phyloP scores from a whole-genome alignment of 2,797 vertebrate genomes.

The Perodicticus potto region DNA sequence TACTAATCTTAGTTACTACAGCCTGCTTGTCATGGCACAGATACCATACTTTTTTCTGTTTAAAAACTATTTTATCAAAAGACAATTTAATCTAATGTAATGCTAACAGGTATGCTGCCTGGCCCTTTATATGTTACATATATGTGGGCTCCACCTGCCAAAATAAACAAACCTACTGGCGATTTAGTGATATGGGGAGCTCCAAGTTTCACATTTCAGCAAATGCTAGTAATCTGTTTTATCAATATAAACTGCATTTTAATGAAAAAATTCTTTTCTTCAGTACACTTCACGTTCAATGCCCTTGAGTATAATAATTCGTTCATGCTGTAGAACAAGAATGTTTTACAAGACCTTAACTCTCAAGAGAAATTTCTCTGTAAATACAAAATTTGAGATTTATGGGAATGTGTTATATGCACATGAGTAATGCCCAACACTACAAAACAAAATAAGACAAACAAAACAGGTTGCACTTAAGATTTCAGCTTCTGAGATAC shows the following conservation, averaged over 20 bases:
- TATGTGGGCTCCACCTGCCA: constrained; percentile 86
- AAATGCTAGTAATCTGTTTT: constrained; percentile 92
- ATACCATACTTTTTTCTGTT: constrained; percentile 74
- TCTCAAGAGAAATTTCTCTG: constrained; percentile 91
- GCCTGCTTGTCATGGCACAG: constrained; percentile 88
- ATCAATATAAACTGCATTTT: constrained; percentile 92
- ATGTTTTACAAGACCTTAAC: constrained; percentile 91
- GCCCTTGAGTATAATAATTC: constrained; percentile 90
- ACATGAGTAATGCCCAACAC: constrained; percentile 86
- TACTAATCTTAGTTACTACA: constrained; percentile 89
- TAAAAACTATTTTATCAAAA: constrained; percentile 83
- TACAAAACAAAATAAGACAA: constrained; percentile 80
- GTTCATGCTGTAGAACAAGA: constrained; percentile 91
- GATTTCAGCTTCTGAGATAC: constrained; percentile 83
- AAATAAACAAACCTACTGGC: constrained; percentile 89
- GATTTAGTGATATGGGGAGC: constrained; percentile 88
- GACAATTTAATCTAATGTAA: constrained; percentile 88
- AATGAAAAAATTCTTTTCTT: constrained; percentile 92
- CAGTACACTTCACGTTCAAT: constrained; percentile 90
- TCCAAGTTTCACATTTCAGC: constrained; percentile 92
- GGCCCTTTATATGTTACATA: constrained; percentile 87
- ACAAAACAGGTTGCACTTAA: constrained; percentile 75
- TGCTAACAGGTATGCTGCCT: constrained; percentile 87
- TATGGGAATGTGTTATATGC: constrained; percentile 88
- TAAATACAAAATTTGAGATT: constrained; percentile 91